These are phyloP conservation scores for Danaus melanippus DNA, from an alignment of 1,140 invertebrate species.

Conservation along the genomic window DNA sequence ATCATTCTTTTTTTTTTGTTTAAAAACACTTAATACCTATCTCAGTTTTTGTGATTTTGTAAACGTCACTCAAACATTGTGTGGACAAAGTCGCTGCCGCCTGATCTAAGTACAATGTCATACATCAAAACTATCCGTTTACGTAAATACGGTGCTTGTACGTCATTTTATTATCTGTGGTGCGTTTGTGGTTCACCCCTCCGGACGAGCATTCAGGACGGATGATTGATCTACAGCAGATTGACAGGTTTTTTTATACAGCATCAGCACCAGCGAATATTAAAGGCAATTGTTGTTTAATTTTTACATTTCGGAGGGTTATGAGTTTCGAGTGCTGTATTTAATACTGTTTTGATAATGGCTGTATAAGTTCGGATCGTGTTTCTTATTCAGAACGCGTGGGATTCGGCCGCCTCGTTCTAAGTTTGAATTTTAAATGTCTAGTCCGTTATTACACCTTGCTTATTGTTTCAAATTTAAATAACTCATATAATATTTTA, in stretches of 20 bases:
- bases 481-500: too few species aligned
- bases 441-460: conserved; percentile 53
- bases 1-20: too few species aligned
- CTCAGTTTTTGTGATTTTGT: conserved; percentile 26
- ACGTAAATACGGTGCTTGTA: conserved; percentile 56
- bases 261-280: conserved; percentile 63
- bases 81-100: conserved; percentile 41
- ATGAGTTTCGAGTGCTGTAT: conserved; percentile 63
- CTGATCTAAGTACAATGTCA: conserved; percentile 53
- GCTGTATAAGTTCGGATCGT: conserved; percentile 67
- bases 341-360: conserved; percentile 71
- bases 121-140: conserved; percentile 64
- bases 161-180: conserved; percentile 63
- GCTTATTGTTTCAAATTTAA: conserved; percentile 15
- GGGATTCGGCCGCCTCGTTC: conserved; percentile 42
- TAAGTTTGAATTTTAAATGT: conserved; percentile 54
- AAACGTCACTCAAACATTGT: conserved; percentile 49
- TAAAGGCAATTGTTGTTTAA: conserved; percentile 72
- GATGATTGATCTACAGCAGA: conserved; percentile 70
- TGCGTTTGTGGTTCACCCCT: conserved; percentile 65
- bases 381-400: conserved; percentile 69
- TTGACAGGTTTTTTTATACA: conserved; percentile 69
- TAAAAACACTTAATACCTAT: too few species aligned
- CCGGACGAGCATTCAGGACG: conserved; percentile 46
- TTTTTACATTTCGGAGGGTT: conserved; percentile 67